Evolutionary conservation across 1,140 invertebrate species (phyloP).

Genomic region (Dendrolimus punctatus): DNA sequence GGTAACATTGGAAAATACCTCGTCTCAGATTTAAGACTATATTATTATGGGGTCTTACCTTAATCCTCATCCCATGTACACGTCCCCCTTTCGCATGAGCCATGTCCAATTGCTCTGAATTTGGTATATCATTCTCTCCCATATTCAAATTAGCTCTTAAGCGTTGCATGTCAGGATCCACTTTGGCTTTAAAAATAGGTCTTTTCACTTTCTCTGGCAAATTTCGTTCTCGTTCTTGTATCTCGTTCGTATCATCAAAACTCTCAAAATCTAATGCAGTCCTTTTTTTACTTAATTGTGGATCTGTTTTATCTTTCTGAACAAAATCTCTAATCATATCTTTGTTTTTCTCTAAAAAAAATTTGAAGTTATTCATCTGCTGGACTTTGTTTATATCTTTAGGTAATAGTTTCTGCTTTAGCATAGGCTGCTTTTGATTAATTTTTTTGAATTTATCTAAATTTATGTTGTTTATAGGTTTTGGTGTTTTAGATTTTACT

Average conservation of each 20-base stretch:
- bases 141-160: not conserved
- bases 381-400: conserved; percentile 5
- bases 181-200: too few species aligned
- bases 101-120: conserved; percentile 18
- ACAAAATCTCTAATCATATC: conserved; percentile 15
- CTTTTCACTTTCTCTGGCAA: too few species aligned
- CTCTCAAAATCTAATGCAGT: too few species aligned
- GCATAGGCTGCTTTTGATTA: too few species aligned
- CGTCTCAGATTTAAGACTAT: not conserved
- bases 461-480: too few species aligned
- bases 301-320: conserved; percentile 5
- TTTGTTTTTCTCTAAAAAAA: conserved; percentile 22
- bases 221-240: too few species aligned
- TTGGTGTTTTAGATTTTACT: too few species aligned
- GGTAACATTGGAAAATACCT: not conserved
- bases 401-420: not conserved
- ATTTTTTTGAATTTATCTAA: too few species aligned
- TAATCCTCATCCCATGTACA: conserved; percentile 8
- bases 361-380: conserved; percentile 15
- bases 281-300: not conserved
- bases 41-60: conserved; percentile 2
- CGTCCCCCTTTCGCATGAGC: conserved; percentile 10
- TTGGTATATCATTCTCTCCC: not conserved
- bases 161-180: too few species aligned
- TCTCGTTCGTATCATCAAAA: too few species aligned